phyloP scores from a whole-genome alignment of 2,888 invertebrate species.

The Parnassius smintheus region DNA sequence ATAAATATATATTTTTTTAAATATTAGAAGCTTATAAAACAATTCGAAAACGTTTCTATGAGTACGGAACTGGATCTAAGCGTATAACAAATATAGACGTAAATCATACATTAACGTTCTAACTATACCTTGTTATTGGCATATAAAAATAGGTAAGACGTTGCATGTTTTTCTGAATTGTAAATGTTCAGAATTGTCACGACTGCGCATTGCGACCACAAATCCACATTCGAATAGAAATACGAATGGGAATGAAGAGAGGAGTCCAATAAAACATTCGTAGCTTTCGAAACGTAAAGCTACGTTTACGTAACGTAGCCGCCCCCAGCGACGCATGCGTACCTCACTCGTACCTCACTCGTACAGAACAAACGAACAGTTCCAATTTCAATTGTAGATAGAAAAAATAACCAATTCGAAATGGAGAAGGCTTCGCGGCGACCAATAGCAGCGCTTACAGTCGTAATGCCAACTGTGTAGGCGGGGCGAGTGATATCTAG shows the following conservation, averaged over 20 bases:
- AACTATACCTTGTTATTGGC: too few species aligned
- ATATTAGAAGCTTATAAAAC: too few species aligned
- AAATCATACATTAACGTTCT: too few species aligned
- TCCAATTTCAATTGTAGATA: constrained; percentile 79
- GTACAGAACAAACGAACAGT: constrained; percentile 75
- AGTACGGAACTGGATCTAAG: too few species aligned
- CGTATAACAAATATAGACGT: too few species aligned
- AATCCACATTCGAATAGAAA: constrained; percentile 69
- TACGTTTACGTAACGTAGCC: constrained; percentile 77
- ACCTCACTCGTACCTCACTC: constrained; percentile 57
- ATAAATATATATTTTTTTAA: too few species aligned
- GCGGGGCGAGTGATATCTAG: constrained; percentile 81
- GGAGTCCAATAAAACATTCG: constrained; percentile 79
- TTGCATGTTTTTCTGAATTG: background rate
- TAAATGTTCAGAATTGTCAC: constrained; percentile 37
- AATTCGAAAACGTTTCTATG: too few species aligned
- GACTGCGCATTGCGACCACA: constrained; percentile 65
- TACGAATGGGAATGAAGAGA: constrained; percentile 73
- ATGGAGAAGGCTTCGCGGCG: constrained; percentile 77
- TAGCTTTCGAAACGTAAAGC: constrained; percentile 67
- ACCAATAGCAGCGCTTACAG: constrained; percentile 76
- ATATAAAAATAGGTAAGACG: too few species aligned
- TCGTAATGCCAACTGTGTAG: constrained; percentile 81
- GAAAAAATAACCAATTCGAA: constrained; percentile 81
- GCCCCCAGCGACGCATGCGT: constrained; percentile 71